phyloP scores from a whole-genome alignment of 2,113 vertebrate genomes.

The Leptodactylus fuscus region DNA sequence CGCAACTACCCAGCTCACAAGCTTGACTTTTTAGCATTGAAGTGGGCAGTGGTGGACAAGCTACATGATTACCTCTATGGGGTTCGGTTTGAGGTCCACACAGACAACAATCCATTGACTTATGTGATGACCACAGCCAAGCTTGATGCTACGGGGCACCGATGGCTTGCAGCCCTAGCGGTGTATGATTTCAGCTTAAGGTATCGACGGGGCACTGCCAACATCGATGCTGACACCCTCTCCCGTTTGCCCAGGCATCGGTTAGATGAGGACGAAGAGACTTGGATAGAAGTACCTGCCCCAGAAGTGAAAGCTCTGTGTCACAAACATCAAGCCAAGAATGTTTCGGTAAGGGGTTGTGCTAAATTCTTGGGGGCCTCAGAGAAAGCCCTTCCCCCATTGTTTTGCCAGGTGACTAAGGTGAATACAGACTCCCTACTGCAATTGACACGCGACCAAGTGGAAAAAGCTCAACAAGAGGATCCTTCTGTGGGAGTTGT shows the following conservation, averaged over 20 bases:
- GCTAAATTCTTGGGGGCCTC: not conserved
- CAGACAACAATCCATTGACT: no score
- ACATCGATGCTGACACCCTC: no score
- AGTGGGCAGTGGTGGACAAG: no score
- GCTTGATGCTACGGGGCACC: no score
- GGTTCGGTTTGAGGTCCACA: no score
- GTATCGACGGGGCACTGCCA: not conserved
- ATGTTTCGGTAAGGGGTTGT: not conserved
- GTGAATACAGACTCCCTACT: not conserved
- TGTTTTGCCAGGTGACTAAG: not conserved
- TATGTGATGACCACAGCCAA: no score
- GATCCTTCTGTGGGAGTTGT: not conserved
- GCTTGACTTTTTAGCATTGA: no score
- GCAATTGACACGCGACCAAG: not conserved
- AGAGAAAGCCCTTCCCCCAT: not conserved
- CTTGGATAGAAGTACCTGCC: not conserved
- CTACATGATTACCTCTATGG: no score
- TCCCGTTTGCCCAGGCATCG: not conserved
- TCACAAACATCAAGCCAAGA: not conserved
- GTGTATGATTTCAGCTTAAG: not conserved
- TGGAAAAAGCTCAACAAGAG: not conserved
- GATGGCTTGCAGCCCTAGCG: not conserved
- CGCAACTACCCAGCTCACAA: no score
- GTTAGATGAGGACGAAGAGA: not conserved
- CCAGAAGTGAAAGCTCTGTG: not conserved